Conservation (phyloP, 2,113 vertebrate genomes). For the Chloropsis cyanopogon region DNA sequence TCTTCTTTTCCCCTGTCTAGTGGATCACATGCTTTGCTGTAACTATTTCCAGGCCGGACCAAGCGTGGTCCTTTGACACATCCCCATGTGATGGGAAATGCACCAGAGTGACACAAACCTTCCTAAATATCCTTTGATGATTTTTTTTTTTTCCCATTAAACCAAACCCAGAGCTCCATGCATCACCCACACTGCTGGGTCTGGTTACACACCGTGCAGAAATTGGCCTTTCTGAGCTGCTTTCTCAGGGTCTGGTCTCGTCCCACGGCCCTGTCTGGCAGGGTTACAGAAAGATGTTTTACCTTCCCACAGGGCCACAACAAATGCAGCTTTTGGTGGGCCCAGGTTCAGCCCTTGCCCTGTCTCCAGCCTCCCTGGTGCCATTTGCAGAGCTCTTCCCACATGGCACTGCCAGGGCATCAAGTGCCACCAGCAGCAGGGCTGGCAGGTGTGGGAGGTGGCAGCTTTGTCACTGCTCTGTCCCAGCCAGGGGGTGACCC, state of each 20-base stretch:
- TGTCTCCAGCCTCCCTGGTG: background rate
- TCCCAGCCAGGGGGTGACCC: background rate
- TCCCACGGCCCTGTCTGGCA: background rate
- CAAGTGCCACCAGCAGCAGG: background rate
- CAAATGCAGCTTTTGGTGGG: background rate
- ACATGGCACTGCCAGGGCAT: background rate
- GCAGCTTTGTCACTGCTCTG: background rate
- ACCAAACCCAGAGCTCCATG: background rate
- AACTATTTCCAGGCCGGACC: constrained; percentile 20
- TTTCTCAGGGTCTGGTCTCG: background rate
- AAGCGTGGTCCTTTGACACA: background rate
- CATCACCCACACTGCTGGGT: background rate
- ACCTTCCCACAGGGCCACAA: background rate
- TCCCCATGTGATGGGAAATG: constrained; percentile 4
- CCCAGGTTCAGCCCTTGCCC: background rate
- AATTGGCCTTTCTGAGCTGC: background rate
- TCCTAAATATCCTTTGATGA: background rate
- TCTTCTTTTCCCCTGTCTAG: background rate
- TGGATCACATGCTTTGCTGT: background rate
- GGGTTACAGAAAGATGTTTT: rapidly evolving
- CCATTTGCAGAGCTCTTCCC: background rate
- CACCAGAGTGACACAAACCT: background rate
- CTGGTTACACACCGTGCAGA: background rate
- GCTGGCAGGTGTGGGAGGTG: background rate
- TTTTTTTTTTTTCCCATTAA: background rate